These are phyloP conservation scores for Rhopalosiphum maidis DNA, from an alignment of 1,140 invertebrate species.

Conservation along the genomic window DNA sequence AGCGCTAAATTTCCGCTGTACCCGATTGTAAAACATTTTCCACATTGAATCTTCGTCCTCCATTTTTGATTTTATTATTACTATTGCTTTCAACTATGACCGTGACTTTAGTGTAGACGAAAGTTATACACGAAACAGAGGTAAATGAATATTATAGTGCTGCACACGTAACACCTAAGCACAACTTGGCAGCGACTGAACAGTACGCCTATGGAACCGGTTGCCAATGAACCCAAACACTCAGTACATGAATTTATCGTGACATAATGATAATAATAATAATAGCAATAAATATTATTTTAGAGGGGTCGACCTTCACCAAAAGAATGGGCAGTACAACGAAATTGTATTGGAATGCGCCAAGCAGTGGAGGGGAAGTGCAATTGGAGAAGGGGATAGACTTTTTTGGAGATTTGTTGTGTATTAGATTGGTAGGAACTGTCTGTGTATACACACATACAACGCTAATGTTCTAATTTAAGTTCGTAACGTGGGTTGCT, in stretches of 20 bases:
- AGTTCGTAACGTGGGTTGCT: background rate
- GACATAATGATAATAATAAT: background rate
- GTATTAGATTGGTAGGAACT: background rate
- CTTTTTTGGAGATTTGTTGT: background rate
- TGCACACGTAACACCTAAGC: background rate
- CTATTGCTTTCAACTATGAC: background rate
- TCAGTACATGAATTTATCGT: background rate
- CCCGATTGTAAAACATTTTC: constrained; percentile 71
- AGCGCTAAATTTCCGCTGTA: constrained; percentile 67
- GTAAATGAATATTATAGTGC: background rate
- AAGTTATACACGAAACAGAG: background rate
- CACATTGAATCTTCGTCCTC: constrained; percentile 72
- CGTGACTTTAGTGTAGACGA: background rate
- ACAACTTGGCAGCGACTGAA: background rate
- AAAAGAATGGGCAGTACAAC: background rate
- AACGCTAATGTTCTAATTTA: background rate
- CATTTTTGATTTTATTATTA: background rate
- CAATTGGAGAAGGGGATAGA: background rate
- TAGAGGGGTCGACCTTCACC: constrained; percentile 26
- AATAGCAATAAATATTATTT: background rate
- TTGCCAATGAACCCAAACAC: background rate
- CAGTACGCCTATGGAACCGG: background rate
- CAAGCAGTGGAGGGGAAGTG: too few species aligned
- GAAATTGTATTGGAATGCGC: background rate
- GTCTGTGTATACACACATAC: background rate